A percentile compares a stretch with the other conserved stretches of the same genome.
These are phyloP conservation scores for Philotrypesis tridentata DNA, from an alignment of 1,140 invertebrate species.

Conservation along the genomic window DNA sequence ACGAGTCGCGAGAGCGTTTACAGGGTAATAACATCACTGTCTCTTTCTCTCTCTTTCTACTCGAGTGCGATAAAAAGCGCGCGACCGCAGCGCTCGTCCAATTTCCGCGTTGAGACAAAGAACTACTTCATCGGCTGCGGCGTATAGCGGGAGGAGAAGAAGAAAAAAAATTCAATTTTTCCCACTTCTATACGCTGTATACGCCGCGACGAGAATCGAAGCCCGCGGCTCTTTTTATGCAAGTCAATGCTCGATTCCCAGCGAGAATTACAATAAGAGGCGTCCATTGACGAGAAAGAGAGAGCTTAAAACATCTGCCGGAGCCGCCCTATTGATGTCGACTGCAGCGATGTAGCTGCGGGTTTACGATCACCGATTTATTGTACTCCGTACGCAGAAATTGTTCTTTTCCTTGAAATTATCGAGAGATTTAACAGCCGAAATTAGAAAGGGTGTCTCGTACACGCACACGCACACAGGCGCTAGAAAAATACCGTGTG, in stretches of 20 bases:
- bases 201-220: background rate
- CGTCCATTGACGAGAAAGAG: conserved; percentile 24
- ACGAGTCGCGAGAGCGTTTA: too few species aligned
- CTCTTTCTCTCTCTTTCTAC: too few species aligned
- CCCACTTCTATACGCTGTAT: background rate
- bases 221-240: conserved; percentile 2
- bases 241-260: conserved; percentile 8
- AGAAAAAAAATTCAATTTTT: background rate
- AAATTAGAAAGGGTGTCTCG: too few species aligned
- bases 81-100: background rate
- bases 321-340: conserved; percentile 26
- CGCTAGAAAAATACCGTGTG: too few species aligned
- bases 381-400: too few species aligned
- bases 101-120: background rate
- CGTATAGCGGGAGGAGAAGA: too few species aligned
- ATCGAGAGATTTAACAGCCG: too few species aligned
- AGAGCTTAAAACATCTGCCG: conserved; percentile 36
- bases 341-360: background rate
- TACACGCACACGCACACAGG: too few species aligned
- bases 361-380: background rate
- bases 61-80: background rate
- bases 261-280: conserved; percentile 24
- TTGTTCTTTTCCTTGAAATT: too few species aligned
- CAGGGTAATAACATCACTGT: too few species aligned
- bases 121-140: too few species aligned